Evolutionary conservation across 2,113 vertebrate species (phyloP), one percentile per base, ranked within the genome.

Genomic region (Carassius gibelio): DNA sequence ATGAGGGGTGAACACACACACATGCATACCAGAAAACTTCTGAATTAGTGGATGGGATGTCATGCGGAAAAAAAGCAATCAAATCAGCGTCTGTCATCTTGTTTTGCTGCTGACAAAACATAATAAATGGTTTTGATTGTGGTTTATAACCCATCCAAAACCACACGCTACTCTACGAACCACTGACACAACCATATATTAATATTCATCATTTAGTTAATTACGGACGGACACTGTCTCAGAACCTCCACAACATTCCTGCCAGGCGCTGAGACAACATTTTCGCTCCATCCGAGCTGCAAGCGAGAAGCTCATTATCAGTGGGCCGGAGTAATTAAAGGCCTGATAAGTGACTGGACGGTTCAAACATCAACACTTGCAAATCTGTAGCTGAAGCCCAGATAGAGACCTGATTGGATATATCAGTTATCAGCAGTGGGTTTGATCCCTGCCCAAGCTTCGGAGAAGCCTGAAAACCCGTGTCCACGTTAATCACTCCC

Each of bases 231-330:
- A 78, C 50, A n/a, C 30, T 14, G 9, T 78, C 52, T 38, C 76
- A 19, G 23, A 14, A 76, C 36, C 42, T 42, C 36, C 4, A 57
- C 48, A 34, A 57, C 21, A 48, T 81, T 42, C 2, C 0, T 66
- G 78, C 78, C 38, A 81, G 61, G 38, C 48, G 78, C 78, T 81
- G 61, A 81, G n/a, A 26, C 61, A 66, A 66, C 61, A 66, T 48
- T 81, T 81, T 66, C 76, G 2, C 36, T 17, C 10, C 61, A 23
- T n/a, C 38, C 23, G 21, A n/a, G 76, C 36, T 81, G 42, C 42
- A 81, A 66, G 66, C 11, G 78, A 26, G 61, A 81, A 66, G 78
- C 78, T 81, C 78, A 66, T 81, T 81, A 81, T 81, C 61, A 66
- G 42, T 34, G 61, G 23, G 15, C 8, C 3, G 4, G 36, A 30